phyloP scores from a whole-genome alignment of 2,888 invertebrate species.

The Antheraea assamensis region DNA sequence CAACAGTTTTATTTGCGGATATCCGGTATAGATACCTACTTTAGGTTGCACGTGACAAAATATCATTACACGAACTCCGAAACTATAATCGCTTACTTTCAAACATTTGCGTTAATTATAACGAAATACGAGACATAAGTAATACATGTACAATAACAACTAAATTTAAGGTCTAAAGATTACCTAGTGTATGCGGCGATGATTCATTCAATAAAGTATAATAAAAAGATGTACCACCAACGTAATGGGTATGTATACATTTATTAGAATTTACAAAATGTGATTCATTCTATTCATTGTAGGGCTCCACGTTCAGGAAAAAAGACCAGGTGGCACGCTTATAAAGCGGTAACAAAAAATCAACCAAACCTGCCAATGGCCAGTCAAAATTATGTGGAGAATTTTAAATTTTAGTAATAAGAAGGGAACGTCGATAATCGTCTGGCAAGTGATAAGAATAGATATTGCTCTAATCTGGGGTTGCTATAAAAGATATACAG shows the following conservation, averaged over 20 bases:
- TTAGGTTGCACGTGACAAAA: conserved; percentile 37
- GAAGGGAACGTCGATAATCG: conserved; percentile 53
- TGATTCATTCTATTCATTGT: conserved; percentile 71
- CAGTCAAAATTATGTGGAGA: conserved; percentile 34
- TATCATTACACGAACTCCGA: conserved; percentile 2
- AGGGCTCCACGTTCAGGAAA: conserved; percentile 61
- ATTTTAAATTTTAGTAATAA: conserved; percentile 48
- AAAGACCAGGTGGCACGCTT: conserved; percentile 77
- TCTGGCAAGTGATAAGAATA: conserved; percentile 45
- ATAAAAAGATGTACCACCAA: conserved; percentile 33
- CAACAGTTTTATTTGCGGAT: conserved; percentile 29
- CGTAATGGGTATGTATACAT: conserved; percentile 48
- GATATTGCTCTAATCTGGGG: conserved; percentile 55
- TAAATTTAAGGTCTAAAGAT: conserved; percentile 16
- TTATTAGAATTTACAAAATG: conserved; percentile 55
- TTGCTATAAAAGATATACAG: conserved; percentile 65
- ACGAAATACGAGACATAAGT: conserved; percentile 25
- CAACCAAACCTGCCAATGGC: conserved; percentile 54
- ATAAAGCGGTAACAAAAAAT: conserved; percentile 66
- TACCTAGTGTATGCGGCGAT: conserved; percentile 24
- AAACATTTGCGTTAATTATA: conserved; percentile 33
- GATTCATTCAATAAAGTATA: conserved; percentile 46
- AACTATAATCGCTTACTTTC: conserved; percentile 20
- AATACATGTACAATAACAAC: background rate
- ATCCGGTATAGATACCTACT: conserved; percentile 49